phyloP scores from a whole-genome alignment of 1,140 invertebrate genomes.

The Papilio helenus region DNA sequence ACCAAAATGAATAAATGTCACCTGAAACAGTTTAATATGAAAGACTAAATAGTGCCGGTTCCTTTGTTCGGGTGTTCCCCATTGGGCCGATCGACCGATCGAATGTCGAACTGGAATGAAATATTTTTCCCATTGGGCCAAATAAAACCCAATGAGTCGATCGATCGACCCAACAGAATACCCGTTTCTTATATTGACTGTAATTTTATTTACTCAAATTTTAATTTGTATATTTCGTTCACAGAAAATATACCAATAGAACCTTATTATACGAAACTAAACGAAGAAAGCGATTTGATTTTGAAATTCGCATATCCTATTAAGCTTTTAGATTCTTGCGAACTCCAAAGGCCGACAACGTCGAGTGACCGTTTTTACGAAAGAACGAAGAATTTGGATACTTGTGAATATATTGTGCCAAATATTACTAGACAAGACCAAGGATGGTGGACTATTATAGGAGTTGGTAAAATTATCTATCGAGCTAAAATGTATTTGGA shows the following conservation, averaged over 20 bases:
- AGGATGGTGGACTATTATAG: conserved; percentile 64
- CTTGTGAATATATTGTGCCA: conserved; percentile 56
- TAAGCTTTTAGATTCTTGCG: conserved; percentile 55
- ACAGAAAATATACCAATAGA: conserved; percentile 56
- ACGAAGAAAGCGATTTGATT: conserved; percentile 51
- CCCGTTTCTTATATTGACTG: no score
- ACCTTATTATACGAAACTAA: conserved; percentile 41
- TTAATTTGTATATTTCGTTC: conserved; percentile 46
- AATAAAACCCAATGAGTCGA: no score
- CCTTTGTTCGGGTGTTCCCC: no score
- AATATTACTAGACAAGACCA: conserved; percentile 61
- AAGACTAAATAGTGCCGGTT: no score
- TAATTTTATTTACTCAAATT: no score
- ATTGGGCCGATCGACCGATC: no score
- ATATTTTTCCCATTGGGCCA: no score
- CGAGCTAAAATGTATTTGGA: conserved; percentile 51
- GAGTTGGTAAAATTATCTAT: conserved; percentile 65
- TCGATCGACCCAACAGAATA: no score
- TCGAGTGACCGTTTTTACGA: conserved; percentile 62
- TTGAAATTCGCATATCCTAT: conserved; percentile 60
- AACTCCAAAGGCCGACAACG: conserved; percentile 54
- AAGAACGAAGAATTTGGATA: conserved; percentile 46
- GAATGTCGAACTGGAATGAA: no score
- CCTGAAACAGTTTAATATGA: not conserved
- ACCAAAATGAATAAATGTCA: not conserved